Percentiles rank a stretch among this genome's conserved stretches.
Evolutionary conservation across 1,140 invertebrate genomes (phyloP).

Genomic region (Mactra quadrangularis): DNA sequence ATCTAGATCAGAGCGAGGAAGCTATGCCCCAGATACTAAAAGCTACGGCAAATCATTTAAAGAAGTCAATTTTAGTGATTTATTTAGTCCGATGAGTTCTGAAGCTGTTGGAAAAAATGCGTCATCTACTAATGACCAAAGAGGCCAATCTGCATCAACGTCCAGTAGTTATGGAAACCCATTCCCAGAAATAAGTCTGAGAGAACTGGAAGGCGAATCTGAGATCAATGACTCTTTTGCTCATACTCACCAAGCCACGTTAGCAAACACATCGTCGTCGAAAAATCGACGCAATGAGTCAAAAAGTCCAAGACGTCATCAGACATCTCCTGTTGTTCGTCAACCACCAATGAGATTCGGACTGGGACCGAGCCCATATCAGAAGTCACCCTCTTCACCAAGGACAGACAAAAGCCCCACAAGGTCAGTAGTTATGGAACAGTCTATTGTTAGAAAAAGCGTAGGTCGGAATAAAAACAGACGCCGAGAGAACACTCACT

Average conservation of each 20-base stretch:
- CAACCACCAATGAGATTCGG: slow-evolving; percentile 49
- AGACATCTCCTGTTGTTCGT: neutral
- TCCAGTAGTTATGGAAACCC: neutral
- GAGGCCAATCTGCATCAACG: neutral
- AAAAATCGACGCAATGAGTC: neutral
- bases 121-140: neutral
- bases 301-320: neutral
- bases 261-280: neutral
- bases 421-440: too few species aligned
- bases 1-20: neutral
- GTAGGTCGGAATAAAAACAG: too few species aligned
- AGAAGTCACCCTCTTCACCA: too few species aligned
- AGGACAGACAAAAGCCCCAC: too few species aligned
- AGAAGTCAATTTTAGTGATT: neutral
- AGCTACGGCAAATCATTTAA: neutral
- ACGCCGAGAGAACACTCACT: too few species aligned
- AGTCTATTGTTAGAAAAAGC: neutral
- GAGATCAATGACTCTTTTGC: neutral
- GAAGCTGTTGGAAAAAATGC: too few species aligned
- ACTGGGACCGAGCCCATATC: neutral
- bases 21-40: neutral
- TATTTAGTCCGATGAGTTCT: neutral
- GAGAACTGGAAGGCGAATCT: neutral
- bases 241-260: neutral
- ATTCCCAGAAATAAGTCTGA: neutral